Base-by-base conservation (phyloP, 2,888 invertebrate genomes). In the Pimpla rufipes region DNA sequence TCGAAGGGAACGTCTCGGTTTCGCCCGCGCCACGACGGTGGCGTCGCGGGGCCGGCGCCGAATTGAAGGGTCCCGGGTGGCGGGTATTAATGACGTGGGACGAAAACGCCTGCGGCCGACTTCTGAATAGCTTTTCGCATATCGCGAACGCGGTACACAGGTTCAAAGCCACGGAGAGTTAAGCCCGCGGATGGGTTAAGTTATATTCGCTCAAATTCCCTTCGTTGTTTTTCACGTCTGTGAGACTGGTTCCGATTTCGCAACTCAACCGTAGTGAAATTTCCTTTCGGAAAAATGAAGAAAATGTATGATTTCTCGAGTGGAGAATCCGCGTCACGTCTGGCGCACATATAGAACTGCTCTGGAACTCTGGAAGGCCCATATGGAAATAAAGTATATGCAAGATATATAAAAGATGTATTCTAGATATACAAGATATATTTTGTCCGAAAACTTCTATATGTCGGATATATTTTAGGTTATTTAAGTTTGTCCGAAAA, bases 21-120 rank as follows among this genome's bases (percentile, higher is more conserved):
- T 64, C 21, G 37, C 13, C 52, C 16, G 23, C 50, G 2, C 52
- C n/a, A n/a, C n/a, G 35, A 68, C 50, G 76, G 13, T 52, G 1
- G 40, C 45, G 62, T 29, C 18, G 18, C 40, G 18, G 35, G 18
- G 8, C 55, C 40, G 70, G 70, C 29, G 47, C 50, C 50, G 80
- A 29, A 62, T 81, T 64, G 52, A 62, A 73, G 68, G 62, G 42
- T 23, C 74, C 23, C 13, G 6, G 6, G 23, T 62, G 62, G 74
- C 74, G 68, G 47, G 68, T 80, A 80, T 75, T 75, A 75, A 80
- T 75, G 68, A 75, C 23, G 64, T 16, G 23, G 70, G 10, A 55
- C 66, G 76, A 64, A 71, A 66, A 68, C 45, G 70, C 57, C 75
- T 40, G 45, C 10, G 35, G 68, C 13, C 47, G 74, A 37, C 62